Base-by-base conservation (phyloP, 2,888 invertebrate genomes). In the Oligia strigilis region DNA sequence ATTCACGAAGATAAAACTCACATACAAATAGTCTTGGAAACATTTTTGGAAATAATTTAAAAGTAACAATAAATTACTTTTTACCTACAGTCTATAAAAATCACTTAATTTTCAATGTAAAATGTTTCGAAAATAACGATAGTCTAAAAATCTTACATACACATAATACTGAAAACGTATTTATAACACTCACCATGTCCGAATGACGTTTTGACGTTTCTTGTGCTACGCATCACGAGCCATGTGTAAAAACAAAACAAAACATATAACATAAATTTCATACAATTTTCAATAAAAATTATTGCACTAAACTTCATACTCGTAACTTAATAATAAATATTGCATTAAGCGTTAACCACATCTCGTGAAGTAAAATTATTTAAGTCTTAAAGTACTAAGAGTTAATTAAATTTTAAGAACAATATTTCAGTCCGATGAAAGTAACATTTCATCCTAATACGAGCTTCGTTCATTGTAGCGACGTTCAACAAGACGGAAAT, bases 291-390 rank as follows among this genome's bases (percentile, higher is more conserved):
- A 95, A 96, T 96, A 95, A 96, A 58, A 95, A 95, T 96, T 96
- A 97, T 97, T 97, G 97, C 97, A 97, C 97, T 96, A 95, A 95
- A 96, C 94, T 94, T 95, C 92, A 94, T 94, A 95, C 91, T 91
- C 90, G 95, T 95, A 96, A 96, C 96, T 97, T 96, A 97, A 95
- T 94, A 96, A 97, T 97, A 96, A 96, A 97, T 96, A 97, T 96
- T 96, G 95, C 95, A 93, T 95, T 87, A 95, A 95, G 95, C 96
- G 95, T 96, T 95, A 95, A 95, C 95, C 94, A 95, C 94, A 92
- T 94, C 93, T 93, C 90, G 92, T 95, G 92, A 94, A 94, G 92
- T 95, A 94, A 95, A 94, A 94, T 94, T 93, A 94, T 92, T 93
- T 90, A 95, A 95, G 92, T 95, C 95, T 94, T 96, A 95, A 90